phyloP scores from a whole-genome alignment of 2,888 invertebrate genomes.

The Tethea ocularis region DNA sequence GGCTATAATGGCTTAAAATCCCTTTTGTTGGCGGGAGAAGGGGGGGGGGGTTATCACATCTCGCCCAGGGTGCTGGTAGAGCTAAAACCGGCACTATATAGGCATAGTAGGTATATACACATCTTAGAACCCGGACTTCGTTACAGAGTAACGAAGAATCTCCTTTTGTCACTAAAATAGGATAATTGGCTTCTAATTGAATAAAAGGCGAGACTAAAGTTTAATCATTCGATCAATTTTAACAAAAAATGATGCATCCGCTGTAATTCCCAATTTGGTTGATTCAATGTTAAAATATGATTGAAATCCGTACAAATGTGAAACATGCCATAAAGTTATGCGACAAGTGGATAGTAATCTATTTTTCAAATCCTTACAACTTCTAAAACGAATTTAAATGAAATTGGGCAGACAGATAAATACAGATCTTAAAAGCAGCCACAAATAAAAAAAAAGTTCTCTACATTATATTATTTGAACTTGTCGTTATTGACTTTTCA shows the following conservation, averaged over 20 bases:
- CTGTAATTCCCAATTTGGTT: background rate
- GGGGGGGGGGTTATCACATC: no score
- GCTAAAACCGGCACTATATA: no score
- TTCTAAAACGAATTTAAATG: no score
- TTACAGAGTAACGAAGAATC: background rate
- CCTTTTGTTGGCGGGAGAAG: no score
- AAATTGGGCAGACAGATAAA: background rate
- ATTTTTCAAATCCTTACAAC: background rate
- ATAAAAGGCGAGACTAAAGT: background rate
- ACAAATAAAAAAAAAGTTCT: no score
- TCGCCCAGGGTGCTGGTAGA: no score
- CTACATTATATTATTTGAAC: no score
- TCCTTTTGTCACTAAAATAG: background rate
- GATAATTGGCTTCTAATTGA: background rate
- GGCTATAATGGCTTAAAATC: no score
- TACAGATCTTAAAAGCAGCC: no score
- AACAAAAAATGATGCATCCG: slow-evolving; percentile 3
- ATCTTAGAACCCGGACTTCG: background rate
- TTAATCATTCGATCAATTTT: background rate
- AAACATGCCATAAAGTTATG: background rate
- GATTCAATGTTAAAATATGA: background rate
- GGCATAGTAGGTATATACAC: no score
- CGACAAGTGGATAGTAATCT: background rate
- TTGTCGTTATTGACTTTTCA: no score
- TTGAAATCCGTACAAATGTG: background rate